Conservation (phyloP, 2,113 vertebrate species). For the Proteles cristata region DNA sequence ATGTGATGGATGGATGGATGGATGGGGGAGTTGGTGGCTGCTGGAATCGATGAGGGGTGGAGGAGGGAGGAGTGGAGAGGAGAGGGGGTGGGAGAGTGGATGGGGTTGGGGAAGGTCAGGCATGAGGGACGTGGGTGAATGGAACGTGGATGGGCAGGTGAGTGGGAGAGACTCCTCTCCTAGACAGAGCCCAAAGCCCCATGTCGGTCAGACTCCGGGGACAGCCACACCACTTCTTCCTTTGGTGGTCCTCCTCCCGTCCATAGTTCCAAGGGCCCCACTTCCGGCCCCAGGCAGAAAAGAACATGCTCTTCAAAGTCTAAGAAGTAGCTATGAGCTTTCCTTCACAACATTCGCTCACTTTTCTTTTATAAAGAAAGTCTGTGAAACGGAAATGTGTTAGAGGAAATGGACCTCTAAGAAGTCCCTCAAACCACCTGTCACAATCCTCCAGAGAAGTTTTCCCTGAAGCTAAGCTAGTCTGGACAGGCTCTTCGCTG, state of each 20-base stretch:
- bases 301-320: neutral
- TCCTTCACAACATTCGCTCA: neutral
- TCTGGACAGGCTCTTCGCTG: neutral
- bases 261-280: neutral
- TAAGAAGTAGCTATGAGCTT: neutral
- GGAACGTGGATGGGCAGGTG: no score
- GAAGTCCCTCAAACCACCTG: accelerated
- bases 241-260: neutral
- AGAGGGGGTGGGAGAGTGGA: no score
- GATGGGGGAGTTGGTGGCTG: no score
- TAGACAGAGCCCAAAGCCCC: neutral
- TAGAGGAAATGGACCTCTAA: neutral
- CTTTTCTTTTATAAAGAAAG: neutral
- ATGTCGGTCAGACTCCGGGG: no score
- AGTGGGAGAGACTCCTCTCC: neutral
- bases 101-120: accelerated
- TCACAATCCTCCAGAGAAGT: neutral
- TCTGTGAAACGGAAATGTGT: neutral
- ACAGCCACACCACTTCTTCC: neutral
- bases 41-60: no score
- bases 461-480: neutral
- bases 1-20: neutral
- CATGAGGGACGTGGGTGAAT: accelerated
- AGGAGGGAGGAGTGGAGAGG: neutral
- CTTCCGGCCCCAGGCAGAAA: neutral